phyloP scores from a whole-genome alignment of 1,140 invertebrate species.

The Elysia chlorotica region DNA sequence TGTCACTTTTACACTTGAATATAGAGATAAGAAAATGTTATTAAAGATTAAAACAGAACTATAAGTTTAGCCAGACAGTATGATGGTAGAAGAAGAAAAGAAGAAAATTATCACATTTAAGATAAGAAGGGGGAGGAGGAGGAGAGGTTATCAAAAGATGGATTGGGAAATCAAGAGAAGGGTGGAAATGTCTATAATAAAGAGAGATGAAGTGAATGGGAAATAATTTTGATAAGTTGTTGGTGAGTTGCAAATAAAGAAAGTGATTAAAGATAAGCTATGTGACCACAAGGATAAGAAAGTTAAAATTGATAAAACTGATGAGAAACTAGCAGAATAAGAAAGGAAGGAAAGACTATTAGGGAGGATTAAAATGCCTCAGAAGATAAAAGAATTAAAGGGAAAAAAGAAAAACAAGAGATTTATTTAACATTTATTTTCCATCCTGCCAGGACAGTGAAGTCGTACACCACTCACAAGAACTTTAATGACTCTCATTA shows the following conservation, averaged over 20 bases:
- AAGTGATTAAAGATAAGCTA: neutral
- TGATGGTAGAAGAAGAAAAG: neutral
- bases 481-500: conserved; percentile 28
- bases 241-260: neutral
- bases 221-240: neutral
- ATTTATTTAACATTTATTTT: neutral
- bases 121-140: neutral
- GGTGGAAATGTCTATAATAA: neutral
- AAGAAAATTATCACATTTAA: neutral
- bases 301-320: neutral
- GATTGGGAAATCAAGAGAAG: neutral
- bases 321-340: neutral
- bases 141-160: neutral
- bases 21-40: neutral
- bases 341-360: no score
- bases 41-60: no score
- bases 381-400: neutral
- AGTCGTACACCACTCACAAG: conserved; percentile 19
- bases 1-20: conserved; percentile 16
- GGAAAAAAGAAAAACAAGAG: neutral
- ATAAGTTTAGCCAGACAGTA: no score
- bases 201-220: neutral
- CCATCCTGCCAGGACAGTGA: conserved; percentile 5
- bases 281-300: neutral
- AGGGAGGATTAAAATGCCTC: neutral